Base-by-base conservation (phyloP, 2,888 invertebrate species). In the Caradrina clavipalpis region DNA sequence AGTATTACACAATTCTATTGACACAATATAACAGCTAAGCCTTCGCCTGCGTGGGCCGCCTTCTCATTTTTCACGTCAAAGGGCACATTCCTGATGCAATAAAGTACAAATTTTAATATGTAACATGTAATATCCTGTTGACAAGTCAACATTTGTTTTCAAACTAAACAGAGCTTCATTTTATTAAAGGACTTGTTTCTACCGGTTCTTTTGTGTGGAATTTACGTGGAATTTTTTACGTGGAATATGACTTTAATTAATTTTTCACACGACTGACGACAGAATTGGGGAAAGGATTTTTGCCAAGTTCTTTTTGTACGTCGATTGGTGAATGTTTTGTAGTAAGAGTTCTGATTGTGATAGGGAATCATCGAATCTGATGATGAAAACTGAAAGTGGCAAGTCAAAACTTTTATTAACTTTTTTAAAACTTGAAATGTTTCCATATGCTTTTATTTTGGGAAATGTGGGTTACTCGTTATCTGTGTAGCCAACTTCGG, bases 71-170 rank as follows among this genome's bases (percentile, higher is more conserved):
- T 7, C 55, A 47, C 55, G 50, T 56, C 59, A 72, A 75, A 75
- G 56, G 47, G 49, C 53, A 73, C 15, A 58, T 19, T 45, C 26
- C 56, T 76, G 62, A 54, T 51, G 73, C 63, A 69, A 65, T 65
- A 63, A 53, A 69, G 22, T 26, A 59, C 51, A 39, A 47, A 59
- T 50, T 78, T 78, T 77, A 77, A 78, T 77, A 83, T 77, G 51
- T 72, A 72, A 77, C 62, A 22, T 82, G 75, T 84, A 82, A 84
- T 84, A 82, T 79, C 71, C 67, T 75, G 58, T 67, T 68, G 65
- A 71, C 61, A 49, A 55, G 73, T 69, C 73, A 78, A 84, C 72
- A 80, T 76, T 79, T 65, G 72, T 76, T 77, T 75, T 47, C 15
- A 66, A 69, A 71, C 47, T 74, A 67, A 69, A 80, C 69, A 76